Base-by-base conservation (phyloP, 2,888 invertebrate species). In the Bombylius major region DNA sequence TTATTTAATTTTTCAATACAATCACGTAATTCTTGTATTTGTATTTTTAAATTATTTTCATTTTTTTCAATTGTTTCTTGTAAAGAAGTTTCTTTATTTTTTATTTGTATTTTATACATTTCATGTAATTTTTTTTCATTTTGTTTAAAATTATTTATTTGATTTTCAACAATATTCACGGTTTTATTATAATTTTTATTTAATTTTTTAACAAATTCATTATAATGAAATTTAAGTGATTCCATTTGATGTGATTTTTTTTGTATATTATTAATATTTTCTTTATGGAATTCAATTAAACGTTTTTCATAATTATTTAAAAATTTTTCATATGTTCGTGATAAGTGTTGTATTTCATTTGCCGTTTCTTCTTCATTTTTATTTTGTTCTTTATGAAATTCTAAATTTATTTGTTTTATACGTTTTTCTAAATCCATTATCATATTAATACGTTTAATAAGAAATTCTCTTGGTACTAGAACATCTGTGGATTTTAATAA, bases 371-470 rank as follows among this genome's bases (percentile, higher is more conserved):
- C 84, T 66, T 91, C 85, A 47, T 82, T 83, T 73, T 92, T 86
- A 34, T 88, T 79, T 64, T 89, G 77, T 69, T 92, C 89, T 68
- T 93, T 94, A 1, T 86, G 83, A 66, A 91, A 89, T 69, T 95
- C 94, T 12, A 88, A 87, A 68, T 90, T 87, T 63, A 93, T 76
- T 70, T 96, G 93, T 61, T 84, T 84, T 68, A 94, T 82, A 52
- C 91, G 79, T 14, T 69, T 52, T 60, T 73, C 70, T 42, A 79
- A 70, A 58, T 84, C 83, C 44, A 74, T 71, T 57, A 87, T 87
- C 58, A 77, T 77, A 4, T 79, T 73, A 60, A 88, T 83, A 75
- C 92, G 93, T 55, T 90, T 89, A 63, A 87, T 84, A 39, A 95
- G 76, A 66, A 90, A 84, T 49, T 75, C 77, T 53, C 83, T 85